phyloP scores from a whole-genome alignment of 2,888 invertebrate species.

The Thalpophila matura region DNA sequence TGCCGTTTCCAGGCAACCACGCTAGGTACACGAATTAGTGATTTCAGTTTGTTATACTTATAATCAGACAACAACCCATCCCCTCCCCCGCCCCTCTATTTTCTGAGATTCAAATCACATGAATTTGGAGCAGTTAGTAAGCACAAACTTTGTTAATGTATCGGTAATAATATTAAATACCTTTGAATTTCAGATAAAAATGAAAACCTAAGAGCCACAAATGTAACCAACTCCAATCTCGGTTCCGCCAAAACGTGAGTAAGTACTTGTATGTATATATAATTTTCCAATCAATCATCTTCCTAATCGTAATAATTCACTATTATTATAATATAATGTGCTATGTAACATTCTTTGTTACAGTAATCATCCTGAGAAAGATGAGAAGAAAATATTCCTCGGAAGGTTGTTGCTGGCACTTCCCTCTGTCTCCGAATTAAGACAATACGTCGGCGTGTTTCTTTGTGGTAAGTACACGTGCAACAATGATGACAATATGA shows the following conservation, averaged over 20 bases:
- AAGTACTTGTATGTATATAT: slow-evolving; percentile 75
- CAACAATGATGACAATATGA: slow-evolving; percentile 27
- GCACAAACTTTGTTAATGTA: too few species aligned
- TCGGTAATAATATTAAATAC: neutral
- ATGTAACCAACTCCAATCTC: slow-evolving; percentile 72
- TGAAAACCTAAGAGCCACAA: slow-evolving; percentile 65
- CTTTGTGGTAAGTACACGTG: slow-evolving; percentile 77
- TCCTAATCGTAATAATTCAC: slow-evolving; percentile 3
- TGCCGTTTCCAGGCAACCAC: too few species aligned
- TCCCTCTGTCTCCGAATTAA: slow-evolving; percentile 74
- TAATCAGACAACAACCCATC: too few species aligned
- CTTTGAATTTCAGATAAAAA: slow-evolving; percentile 72
- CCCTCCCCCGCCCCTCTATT: too few species aligned
- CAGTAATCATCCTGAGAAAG: slow-evolving; percentile 65
- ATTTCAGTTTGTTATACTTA: too few species aligned
- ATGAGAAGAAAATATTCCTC: slow-evolving; percentile 58
- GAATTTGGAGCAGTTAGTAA: too few species aligned
- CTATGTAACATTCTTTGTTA: slow-evolving; percentile 46
- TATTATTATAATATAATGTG: slow-evolving; percentile 12
- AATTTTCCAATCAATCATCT: slow-evolving; percentile 33
- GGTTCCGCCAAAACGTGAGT: slow-evolving; percentile 86
- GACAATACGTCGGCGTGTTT: slow-evolving; percentile 80
- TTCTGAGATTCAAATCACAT: too few species aligned
- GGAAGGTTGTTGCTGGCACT: slow-evolving; percentile 64
- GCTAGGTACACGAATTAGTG: too few species aligned